Percentiles rank a stretch among this genome's conserved stretches.
These are phyloP conservation scores for Eulithis testata DNA, from an alignment of 2,888 invertebrate species.

Conservation along the genomic window DNA sequence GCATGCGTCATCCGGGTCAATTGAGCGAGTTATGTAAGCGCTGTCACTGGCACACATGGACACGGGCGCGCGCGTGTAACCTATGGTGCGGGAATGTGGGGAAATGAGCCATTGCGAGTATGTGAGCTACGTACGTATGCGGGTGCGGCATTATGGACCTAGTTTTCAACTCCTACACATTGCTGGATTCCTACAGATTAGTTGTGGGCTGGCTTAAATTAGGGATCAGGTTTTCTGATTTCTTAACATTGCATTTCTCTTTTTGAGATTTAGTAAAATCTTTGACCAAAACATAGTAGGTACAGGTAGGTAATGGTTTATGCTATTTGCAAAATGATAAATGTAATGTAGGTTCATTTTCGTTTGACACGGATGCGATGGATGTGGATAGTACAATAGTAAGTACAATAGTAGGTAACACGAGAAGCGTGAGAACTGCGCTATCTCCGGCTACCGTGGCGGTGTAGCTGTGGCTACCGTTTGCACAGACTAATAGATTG, in stretches of 20 bases:
- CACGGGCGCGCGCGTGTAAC: constrained; percentile 21
- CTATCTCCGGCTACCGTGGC: constrained; percentile 10
- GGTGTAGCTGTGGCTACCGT: background rate
- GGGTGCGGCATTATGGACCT: constrained; percentile 24
- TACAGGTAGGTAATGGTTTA: background rate
- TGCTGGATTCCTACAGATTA: constrained; percentile 9
- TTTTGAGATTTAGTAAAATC: too few relatives aligned
- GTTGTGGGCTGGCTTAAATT: background rate
- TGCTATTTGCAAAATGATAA: background rate
- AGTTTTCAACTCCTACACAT: constrained; percentile 38
- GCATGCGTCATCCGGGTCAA: constrained; percentile 67
- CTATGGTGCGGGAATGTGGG: constrained; percentile 29
- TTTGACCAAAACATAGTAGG: too few relatives aligned
- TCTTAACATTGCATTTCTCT: background rate
- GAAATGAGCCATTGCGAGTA: constrained; percentile 29
- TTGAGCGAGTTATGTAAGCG: constrained; percentile 64
- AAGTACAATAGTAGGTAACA: constrained; percentile 19
- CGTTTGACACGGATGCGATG: background rate
- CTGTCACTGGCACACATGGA: constrained; percentile 46
- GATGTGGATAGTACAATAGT: background rate
- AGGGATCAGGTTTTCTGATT: background rate
- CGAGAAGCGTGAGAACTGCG: constrained; percentile 36
- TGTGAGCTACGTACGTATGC: constrained; percentile 23
- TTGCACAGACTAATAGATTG: constrained; percentile 1
- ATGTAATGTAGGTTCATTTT: background rate